Conservation (phyloP, 1,140 invertebrate genomes). For the Phymastichus coffea region DNA sequence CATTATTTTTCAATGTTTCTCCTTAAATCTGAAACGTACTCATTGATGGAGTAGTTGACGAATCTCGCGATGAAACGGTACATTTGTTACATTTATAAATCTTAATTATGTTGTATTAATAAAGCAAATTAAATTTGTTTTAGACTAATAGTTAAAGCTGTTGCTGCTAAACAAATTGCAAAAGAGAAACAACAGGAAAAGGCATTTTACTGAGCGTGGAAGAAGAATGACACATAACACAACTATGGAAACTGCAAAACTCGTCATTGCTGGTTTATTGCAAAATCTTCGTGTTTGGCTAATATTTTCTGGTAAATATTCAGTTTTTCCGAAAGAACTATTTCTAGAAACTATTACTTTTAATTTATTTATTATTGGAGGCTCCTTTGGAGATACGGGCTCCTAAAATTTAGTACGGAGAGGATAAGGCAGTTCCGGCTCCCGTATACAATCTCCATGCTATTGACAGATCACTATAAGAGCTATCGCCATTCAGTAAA, state of each 20-base stretch:
- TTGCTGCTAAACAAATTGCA: constrained; percentile 74
- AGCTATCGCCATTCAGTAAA: too few species aligned
- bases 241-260: constrained; percentile 80
- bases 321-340: constrained; percentile 2
- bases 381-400: too few species aligned
- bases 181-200: constrained; percentile 88
- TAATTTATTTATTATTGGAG: not conserved
- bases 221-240: constrained; percentile 91
- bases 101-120: constrained; percentile 11
- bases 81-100: constrained; percentile 39
- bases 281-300: constrained; percentile 93
- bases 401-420: too few species aligned
- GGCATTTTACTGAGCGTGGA: constrained; percentile 91
- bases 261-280: constrained; percentile 90
- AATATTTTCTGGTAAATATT: constrained; percentile 77
- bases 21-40: constrained; percentile 85
- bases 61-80: constrained; percentile 96
- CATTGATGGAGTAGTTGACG: constrained; percentile 90
- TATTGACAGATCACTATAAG: too few species aligned
- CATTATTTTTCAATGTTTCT: constrained; percentile 90
- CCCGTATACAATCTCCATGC: too few species aligned
- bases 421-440: too few species aligned
- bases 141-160: constrained; percentile 81
- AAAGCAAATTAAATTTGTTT: constrained; percentile 36
- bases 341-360: not conserved